Conservation (phyloP, 2,888 invertebrate species). For the Pomacea canaliculata region DNA sequence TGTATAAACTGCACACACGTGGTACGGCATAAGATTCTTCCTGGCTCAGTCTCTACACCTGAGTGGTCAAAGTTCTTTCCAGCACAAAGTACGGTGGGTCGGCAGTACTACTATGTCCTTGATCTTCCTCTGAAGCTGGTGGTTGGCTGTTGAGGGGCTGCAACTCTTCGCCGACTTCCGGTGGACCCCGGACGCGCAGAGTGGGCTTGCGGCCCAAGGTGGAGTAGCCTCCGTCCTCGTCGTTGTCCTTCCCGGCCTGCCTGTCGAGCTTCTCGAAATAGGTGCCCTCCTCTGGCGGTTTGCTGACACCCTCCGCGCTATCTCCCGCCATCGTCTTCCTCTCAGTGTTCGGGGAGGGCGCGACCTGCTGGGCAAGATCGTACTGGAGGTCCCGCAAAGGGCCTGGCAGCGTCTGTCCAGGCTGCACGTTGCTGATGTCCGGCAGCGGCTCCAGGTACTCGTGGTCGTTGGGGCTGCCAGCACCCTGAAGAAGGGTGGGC, state of each 20-base stretch:
- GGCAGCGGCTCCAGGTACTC: background rate
- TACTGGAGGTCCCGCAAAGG: background rate
- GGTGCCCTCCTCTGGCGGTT: background rate
- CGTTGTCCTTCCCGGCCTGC: background rate
- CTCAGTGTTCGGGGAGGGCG: background rate
- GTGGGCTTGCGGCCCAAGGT: slow-evolving; percentile 1
- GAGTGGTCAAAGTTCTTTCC: background rate
- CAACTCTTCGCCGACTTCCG: slow-evolving; percentile 1
- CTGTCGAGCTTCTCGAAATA: background rate
- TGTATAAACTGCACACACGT: too few species aligned
- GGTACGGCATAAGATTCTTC: too few species aligned
- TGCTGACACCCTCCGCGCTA: background rate
- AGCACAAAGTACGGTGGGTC: slow-evolving; percentile 2
- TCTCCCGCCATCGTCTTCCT: background rate
- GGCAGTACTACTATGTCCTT: background rate
- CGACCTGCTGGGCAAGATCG: background rate
- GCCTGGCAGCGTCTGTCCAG: background rate
- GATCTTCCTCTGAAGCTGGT: background rate
- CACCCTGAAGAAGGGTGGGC: background rate
- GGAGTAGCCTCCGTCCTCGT: slow-evolving; percentile 9
- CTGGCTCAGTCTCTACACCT: background rate
- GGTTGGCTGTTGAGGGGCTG: background rate
- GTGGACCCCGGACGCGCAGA: too few species aligned
- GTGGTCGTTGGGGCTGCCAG: background rate
- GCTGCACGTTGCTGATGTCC: background rate